phyloP scores from a whole-genome alignment of 2,113 vertebrate species.

The Nettapus auritus region DNA sequence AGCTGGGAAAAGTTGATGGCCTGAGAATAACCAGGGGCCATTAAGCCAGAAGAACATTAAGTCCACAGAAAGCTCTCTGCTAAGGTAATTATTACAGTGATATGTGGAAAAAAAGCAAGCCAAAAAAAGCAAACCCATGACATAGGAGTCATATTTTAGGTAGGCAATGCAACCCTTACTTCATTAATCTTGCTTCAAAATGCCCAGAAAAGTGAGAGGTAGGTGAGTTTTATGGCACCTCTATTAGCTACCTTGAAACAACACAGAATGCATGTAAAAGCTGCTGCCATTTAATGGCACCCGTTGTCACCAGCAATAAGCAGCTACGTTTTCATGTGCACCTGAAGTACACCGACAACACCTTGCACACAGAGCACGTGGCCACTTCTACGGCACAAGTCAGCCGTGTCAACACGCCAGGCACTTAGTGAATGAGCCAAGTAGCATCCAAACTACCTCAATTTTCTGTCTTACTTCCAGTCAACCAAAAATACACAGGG shows the following conservation, averaged over 20 bases:
- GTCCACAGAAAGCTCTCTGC: conserved; percentile 64
- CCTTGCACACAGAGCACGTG: not conserved
- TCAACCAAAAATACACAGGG: rapidly evolving
- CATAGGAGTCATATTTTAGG: not conserved
- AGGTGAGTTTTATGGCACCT: not conserved
- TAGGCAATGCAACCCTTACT: not conserved
- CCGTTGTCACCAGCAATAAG: not conserved
- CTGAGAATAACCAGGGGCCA: conserved; percentile 76
- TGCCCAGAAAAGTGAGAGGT: not conserved
- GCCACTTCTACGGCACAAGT: not conserved
- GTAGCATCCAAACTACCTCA: not conserved
- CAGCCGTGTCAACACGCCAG: rapidly evolving
- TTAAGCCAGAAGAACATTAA: conserved; percentile 78
- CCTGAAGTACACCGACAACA: not conserved
- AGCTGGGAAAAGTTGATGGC: conserved; percentile 73
- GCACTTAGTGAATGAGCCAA: not conserved
- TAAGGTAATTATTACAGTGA: conserved; percentile 73
- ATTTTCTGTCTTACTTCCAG: not conserved
- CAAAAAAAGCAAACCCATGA: not conserved
- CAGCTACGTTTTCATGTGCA: not conserved
- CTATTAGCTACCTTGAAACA: not conserved
- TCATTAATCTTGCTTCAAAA: not conserved
- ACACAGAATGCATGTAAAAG: not conserved
- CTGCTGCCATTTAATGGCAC: not conserved
- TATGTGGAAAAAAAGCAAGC: conserved; percentile 26